phyloP scores from a whole-genome alignment of 2,888 invertebrate species.

The Brachyptera putata region DNA sequence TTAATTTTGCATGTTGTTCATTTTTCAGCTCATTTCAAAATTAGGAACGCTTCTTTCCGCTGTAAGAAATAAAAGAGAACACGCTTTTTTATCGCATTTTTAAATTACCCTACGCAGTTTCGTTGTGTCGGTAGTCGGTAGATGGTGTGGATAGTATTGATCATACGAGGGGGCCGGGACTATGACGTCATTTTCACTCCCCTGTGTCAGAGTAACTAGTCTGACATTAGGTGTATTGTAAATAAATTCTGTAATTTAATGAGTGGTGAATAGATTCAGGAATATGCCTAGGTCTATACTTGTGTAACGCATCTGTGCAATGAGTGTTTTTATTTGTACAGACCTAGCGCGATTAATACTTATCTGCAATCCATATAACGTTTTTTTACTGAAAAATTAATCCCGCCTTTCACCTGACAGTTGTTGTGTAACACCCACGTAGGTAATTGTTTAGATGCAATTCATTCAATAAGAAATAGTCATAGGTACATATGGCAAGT shows the following conservation, averaged over 20 bases:
- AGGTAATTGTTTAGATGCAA: too few relatives aligned
- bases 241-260: not conserved
- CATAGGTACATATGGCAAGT: not conserved
- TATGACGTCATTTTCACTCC: not conserved
- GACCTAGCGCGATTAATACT: not conserved
- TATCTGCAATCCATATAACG: not conserved
- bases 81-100: too few relatives aligned
- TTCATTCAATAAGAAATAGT: too few relatives aligned
- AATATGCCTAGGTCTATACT: too few relatives aligned
- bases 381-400: conserved; percentile 9
- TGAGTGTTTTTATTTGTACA: not conserved
- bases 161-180: not conserved
- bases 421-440: conserved; percentile 30
- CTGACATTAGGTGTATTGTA: not conserved
- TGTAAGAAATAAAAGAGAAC: too few relatives aligned
- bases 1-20: too few relatives aligned
- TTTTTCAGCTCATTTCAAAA: too few relatives aligned
- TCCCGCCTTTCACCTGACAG: conserved; percentile 30
- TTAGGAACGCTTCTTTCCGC: too few relatives aligned
- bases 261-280: too few relatives aligned
- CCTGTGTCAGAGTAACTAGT: not conserved
- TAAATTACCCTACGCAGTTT: too few relatives aligned
- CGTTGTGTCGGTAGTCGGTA: not conserved
- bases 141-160: conserved; percentile 18
- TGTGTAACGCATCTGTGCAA: not conserved